phyloP scores from a whole-genome alignment of 2,797 vertebrate species.

The Microctenopoma steveboyesi region DNA sequence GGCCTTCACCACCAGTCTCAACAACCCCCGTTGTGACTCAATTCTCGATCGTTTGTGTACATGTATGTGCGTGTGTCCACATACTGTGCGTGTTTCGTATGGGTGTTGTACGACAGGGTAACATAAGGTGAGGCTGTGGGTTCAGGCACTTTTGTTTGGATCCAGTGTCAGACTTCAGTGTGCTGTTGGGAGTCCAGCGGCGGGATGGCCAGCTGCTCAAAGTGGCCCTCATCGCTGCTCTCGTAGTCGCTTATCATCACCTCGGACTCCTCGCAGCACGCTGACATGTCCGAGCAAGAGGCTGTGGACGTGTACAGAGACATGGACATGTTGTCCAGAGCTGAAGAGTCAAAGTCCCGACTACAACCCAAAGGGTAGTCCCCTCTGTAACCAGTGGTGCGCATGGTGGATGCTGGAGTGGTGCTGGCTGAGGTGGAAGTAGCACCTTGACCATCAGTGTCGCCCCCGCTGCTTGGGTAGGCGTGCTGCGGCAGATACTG shows the following conservation, averaged over 20 bases:
- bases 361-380: constrained; percentile 84
- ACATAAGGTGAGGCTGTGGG: constrained; percentile 71
- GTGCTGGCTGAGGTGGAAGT: constrained; percentile 76
- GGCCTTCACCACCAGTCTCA: constrained; percentile 51
- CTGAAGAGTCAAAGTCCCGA: constrained; percentile 88
- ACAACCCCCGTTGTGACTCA: constrained; percentile 45
- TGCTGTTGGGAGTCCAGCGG: constrained; percentile 93
- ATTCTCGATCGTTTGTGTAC: constrained; percentile 15
- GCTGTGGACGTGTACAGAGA: constrained; percentile 93
- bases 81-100: constrained; percentile 45
- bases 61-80: constrained; percentile 41
- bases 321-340: constrained; percentile 91
- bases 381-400: constrained; percentile 83
- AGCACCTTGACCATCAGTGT: constrained; percentile 81
- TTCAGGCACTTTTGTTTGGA: constrained; percentile 98
- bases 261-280: constrained; percentile 97
- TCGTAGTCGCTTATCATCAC: constrained; percentile 98
- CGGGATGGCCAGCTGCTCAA: constrained; percentile 87
- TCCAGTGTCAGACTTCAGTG: constrained; percentile 97
- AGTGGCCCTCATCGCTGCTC: constrained; percentile 92
- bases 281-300: constrained; percentile 98
- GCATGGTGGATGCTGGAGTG: constrained; percentile 84
- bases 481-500: constrained; percentile 92
- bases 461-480: constrained; percentile 88
- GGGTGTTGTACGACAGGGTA: constrained; percentile 52